Conservation (phyloP, 1,140 invertebrate species). For the Rhopalosiphum padi region DNA sequence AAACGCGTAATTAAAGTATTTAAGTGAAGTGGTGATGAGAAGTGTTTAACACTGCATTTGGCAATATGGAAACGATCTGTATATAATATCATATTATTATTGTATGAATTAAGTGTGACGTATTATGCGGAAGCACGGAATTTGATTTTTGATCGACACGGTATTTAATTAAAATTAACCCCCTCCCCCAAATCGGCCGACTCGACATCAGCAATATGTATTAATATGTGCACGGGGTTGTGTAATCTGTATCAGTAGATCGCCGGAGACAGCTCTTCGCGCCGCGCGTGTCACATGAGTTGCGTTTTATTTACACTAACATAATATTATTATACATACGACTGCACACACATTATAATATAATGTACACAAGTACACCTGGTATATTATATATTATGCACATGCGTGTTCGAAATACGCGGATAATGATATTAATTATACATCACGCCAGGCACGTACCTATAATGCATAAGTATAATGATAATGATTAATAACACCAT, state of each 20-base stretch:
- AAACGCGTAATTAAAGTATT: too few relatives aligned
- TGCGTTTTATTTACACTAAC: background rate
- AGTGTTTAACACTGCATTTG: too few relatives aligned
- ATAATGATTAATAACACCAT: slow-evolving; percentile 13
- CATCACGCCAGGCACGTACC: background rate
- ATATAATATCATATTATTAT: too few relatives aligned
- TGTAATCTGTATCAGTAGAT: background rate
- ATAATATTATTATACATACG: background rate
- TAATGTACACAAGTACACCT: background rate
- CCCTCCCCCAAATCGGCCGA: too few relatives aligned
- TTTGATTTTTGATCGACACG: background rate
- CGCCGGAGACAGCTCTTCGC: background rate
- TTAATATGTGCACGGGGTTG: background rate
- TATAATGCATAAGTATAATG: background rate
- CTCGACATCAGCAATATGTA: background rate
- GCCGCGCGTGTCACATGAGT: background rate
- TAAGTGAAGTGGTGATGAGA: too few relatives aligned
- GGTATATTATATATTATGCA: background rate
- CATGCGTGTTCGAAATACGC: background rate
- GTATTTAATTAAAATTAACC: background rate
- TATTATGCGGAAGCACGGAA: background rate
- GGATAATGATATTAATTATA: slow-evolving; percentile 20
- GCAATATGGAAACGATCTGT: too few relatives aligned
- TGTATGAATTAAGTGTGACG: background rate
- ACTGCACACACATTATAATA: background rate